These are phyloP conservation scores for Melanogrammus aeglefinus DNA, from an alignment of 2,797 vertebrate species.

Conservation along the genomic window DNA sequence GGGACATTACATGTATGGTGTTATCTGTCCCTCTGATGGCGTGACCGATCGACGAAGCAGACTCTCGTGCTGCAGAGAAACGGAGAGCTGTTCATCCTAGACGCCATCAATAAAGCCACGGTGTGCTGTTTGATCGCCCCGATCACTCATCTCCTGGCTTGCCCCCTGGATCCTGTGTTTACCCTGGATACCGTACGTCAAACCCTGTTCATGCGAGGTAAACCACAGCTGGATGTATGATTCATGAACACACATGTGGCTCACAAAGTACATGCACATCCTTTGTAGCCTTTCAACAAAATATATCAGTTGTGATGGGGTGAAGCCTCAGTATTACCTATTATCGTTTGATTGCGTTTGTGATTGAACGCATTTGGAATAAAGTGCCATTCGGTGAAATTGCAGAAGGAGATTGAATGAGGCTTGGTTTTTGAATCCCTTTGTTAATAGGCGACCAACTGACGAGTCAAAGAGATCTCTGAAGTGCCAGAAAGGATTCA, in stretches of 20 bases:
- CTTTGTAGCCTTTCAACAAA: no score
- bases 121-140: conserved; percentile 53
- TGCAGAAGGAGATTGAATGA: neutral
- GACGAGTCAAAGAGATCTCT: conserved; percentile 6
- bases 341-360: no score
- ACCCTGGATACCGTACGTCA: conserved; percentile 40
- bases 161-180: conserved; percentile 56
- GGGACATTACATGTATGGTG: neutral
- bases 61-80: conserved; percentile 56
- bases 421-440: conserved; percentile 6
- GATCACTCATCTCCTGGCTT: conserved; percentile 37
- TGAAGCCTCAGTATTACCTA: no score
- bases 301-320: neutral
- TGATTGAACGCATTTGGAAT: no score
- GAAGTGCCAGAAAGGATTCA: conserved; percentile 18
- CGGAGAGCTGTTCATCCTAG: conserved; percentile 58
- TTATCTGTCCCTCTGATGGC: conserved; percentile 4
- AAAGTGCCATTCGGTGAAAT: neutral
- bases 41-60: conserved; percentile 28
- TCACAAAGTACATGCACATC: no score
- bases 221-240: neutral
- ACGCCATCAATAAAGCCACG: conserved; percentile 42
- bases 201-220: conserved; percentile 59
- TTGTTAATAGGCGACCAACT: conserved; percentile 48
- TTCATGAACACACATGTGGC: neutral